phyloP scores from a whole-genome alignment of 2,113 vertebrate genomes.

The Amphiprion percula region DNA sequence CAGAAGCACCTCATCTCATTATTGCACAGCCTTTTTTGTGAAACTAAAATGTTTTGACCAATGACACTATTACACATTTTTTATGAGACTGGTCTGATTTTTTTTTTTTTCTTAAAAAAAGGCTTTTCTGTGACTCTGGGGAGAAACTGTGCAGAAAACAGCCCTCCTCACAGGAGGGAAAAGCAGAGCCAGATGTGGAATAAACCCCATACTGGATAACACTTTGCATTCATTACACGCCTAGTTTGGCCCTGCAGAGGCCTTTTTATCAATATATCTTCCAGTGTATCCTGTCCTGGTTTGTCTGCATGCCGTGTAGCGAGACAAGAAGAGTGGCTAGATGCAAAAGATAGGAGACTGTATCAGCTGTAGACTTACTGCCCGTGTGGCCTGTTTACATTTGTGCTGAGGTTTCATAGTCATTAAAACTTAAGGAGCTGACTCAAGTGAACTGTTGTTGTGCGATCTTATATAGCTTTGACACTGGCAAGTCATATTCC shows the following conservation, averaged over 20 bases:
- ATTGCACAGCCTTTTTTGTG: too few species aligned
- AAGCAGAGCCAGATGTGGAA: too few species aligned
- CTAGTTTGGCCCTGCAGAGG: not conserved
- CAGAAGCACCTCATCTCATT: too few species aligned
- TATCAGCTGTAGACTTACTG: not conserved
- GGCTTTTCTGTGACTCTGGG: too few species aligned
- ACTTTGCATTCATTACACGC: too few species aligned
- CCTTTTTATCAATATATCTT: not conserved
- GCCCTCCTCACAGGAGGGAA: too few species aligned
- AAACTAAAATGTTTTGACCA: too few species aligned
- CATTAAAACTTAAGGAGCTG: constrained; percentile 43
- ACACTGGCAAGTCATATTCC: constrained; percentile 21
- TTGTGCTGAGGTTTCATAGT: constrained; percentile 43
- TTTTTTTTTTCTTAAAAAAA: too few species aligned
- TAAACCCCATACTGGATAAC: too few species aligned
- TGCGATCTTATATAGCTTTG: constrained; percentile 13
- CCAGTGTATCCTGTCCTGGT: not conserved
- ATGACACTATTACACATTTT: too few species aligned
- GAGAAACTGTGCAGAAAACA: too few species aligned
- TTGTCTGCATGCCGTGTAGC: not conserved
- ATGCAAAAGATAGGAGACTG: not conserved
- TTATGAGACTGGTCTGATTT: too few species aligned
- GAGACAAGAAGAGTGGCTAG: not conserved
- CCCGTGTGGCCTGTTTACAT: constrained; percentile 31
- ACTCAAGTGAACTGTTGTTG: constrained; percentile 18